Evolutionary conservation across 2,888 invertebrate species (phyloP).

Genomic region (Dioctria rufipes): DNA sequence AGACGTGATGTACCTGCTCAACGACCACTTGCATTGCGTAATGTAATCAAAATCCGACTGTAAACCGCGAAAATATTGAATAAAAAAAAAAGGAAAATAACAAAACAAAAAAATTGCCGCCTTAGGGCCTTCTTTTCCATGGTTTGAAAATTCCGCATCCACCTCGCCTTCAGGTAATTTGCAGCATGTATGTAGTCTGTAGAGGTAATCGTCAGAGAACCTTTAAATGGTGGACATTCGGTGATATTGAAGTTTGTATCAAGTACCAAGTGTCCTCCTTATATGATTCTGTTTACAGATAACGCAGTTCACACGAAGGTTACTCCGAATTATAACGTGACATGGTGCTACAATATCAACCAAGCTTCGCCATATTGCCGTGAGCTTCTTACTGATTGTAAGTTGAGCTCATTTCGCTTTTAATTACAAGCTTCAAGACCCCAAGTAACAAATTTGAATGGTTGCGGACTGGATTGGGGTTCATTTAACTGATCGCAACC

Average conservation of each 20-base stretch:
- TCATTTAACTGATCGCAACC: constrained; percentile 27
- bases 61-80: too few species aligned
- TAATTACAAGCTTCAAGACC: constrained; percentile 12
- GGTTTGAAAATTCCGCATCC: not conserved
- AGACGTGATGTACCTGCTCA: too few species aligned
- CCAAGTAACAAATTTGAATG: constrained; percentile 32
- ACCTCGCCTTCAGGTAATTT: constrained; percentile 10
- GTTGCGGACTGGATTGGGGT: not conserved
- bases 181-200: not conserved
- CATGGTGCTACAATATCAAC: not conserved
- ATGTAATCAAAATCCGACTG: too few species aligned
- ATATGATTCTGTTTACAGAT: constrained; percentile 16
- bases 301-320: constrained; percentile 8
- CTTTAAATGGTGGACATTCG: constrained; percentile 1
- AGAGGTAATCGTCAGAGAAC: constrained; percentile 1
- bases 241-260: not conserved
- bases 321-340: not conserved
- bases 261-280: constrained; percentile 27
- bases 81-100: not conserved
- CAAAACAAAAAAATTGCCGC: not conserved
- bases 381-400: not conserved
- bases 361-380: too few species aligned
- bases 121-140: not conserved
- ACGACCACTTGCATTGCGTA: too few species aligned
- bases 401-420: constrained; percentile 21